Evolutionary conservation across 2,888 invertebrate genomes (phyloP), one percentile per base, ranked within the genome.

Genomic region (Galeruca laticollis): DNA sequence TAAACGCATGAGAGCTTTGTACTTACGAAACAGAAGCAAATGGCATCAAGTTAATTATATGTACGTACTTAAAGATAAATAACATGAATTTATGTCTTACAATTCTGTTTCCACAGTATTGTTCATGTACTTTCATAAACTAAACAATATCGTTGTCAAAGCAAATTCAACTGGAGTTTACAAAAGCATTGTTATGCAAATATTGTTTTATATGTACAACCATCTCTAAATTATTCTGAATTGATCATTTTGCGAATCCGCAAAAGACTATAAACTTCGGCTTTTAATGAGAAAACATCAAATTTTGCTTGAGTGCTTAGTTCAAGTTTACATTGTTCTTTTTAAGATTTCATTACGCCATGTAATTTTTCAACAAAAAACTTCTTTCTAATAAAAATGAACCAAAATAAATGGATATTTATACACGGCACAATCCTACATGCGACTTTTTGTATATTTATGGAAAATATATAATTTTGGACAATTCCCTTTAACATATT

Each of bases 161-260:
- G 74, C 73, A 73, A 75, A 76, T 76, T 76, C 73, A 64, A 64
- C 69, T 66, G 69, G 66, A 70, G 74, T 74, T 76, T 75, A 75
- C 72, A 72, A 74, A 72, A 76, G 73, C 75, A 78, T 76, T 78
- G 77, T 77, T 77, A 77, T 77, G 76, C 75, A 78, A 78, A 77
- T 67, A 65, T 60, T 43, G 69, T 65, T 65, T 68, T 67, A 63
- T 63, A 47, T 68, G 66, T 73, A 66, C 61, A 66, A 35, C 61
- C 57, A 26, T 66, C 33, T 65, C 60, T 35, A 60, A 31, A 54
- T 64, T 49, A 60, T 35, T 37, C 54, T 18, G 64, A 65, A 64
- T 64, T 65, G 64, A 61, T 51, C 69, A 60, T 49, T 64, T 52
- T 54, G 33, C 43, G 52, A 33, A 35, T 26, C 33, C 21, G 35